A percentile compares a stretch with the other conserved stretches of the same genome.
Conservation (phyloP, 2,797 vertebrate genomes). For the Melopsittacus undulatus region DNA sequence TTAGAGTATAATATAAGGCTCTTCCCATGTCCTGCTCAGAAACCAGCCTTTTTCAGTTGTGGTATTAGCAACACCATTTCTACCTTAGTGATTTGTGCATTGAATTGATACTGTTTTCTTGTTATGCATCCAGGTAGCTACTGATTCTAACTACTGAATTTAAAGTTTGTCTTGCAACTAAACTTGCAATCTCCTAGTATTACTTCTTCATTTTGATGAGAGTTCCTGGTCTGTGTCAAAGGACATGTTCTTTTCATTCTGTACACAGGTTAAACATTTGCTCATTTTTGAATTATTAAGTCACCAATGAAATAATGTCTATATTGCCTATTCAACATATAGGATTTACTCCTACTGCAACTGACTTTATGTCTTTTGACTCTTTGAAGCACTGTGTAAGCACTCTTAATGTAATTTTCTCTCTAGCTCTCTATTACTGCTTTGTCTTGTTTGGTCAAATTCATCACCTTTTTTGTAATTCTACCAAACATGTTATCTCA, state of each 20-base stretch:
- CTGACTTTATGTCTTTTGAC: not conserved
- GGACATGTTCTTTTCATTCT: not conserved
- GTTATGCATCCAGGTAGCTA: not conserved
- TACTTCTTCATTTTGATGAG: not conserved
- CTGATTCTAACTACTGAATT: not conserved
- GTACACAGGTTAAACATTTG: not conserved
- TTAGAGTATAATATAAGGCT: not conserved
- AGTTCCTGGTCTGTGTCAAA: not conserved
- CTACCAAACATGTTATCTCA: not conserved
- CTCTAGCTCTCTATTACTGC: not conserved
- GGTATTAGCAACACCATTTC: not conserved
- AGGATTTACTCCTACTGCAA: not conserved
- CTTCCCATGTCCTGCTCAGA: not conserved
- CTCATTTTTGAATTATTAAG: not conserved
- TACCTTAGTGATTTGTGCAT: not conserved
- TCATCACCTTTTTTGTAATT: conserved; percentile 34
- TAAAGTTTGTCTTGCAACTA: not conserved
- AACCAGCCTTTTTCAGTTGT: not conserved
- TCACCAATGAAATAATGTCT: not conserved
- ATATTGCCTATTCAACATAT: not conserved
- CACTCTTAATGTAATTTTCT: not conserved
- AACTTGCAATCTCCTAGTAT: not conserved
- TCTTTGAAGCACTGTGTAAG: not conserved
- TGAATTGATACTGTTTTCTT: not conserved
- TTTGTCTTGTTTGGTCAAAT: not conserved